A percentile compares a stretch with the other conserved stretches of the same genome.
Conservation (phyloP, 2,888 invertebrate genomes). For the Sialis lutaria region DNA sequence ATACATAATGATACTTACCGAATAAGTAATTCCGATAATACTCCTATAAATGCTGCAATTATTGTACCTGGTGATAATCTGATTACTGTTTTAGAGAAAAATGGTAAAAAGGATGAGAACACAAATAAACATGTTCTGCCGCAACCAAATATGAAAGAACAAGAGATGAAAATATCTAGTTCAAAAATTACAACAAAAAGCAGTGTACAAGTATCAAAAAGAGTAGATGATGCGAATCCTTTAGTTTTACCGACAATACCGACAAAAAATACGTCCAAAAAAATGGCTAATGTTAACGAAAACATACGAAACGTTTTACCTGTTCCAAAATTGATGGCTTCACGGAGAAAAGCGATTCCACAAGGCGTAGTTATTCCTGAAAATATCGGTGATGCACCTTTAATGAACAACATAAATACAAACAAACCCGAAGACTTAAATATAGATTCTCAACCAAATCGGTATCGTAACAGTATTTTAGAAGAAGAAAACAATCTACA, state of each 20-base stretch:
- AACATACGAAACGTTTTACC: constrained; percentile 17
- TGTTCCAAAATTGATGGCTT: constrained; percentile 13
- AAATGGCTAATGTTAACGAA: background rate
- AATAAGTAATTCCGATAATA: constrained; percentile 8
- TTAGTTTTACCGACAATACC: constrained; percentile 8
- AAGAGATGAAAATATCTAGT: constrained; percentile 5
- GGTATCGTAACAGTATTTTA: constrained; percentile 8
- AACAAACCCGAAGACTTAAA: constrained; percentile 18
- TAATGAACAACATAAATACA: constrained; percentile 12
- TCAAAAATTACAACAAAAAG: constrained; percentile 8
- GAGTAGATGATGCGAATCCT: constrained; percentile 6
- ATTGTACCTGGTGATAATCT: background rate
- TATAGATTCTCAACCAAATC: constrained; percentile 11
- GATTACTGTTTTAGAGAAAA: background rate
- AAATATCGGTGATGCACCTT: constrained; percentile 12
- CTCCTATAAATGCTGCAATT: constrained; percentile 1
- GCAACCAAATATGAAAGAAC: constrained; percentile 4
- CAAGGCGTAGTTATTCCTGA: constrained; percentile 23
- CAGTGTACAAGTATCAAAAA: constrained; percentile 5
- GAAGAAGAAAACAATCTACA: constrained; percentile 6
- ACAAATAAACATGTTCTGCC: constrained; percentile 7
- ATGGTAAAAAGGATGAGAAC: constrained; percentile 8
- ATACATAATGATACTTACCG: constrained; percentile 7
- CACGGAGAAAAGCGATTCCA: constrained; percentile 10
- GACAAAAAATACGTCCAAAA: constrained; percentile 10